Evolutionary conservation across 2,888 invertebrate genomes (phyloP).

Genomic region (Agriopis marginaria): DNA sequence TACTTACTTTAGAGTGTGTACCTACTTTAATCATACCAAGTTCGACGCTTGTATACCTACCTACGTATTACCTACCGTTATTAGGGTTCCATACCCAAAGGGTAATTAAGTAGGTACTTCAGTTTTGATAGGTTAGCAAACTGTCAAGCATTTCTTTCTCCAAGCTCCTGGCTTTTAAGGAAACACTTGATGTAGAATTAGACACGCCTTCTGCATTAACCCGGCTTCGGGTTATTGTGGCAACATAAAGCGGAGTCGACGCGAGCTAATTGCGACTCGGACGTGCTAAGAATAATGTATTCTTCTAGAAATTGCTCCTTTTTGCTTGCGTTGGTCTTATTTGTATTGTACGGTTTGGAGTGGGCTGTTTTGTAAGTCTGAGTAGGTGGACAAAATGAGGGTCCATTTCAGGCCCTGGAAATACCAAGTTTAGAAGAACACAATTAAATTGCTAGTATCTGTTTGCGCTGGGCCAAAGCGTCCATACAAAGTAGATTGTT

Average conservation of each 20-base stretch:
- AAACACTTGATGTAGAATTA: conserved; percentile 68
- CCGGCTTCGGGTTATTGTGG: conserved; percentile 61
- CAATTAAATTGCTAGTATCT: no score
- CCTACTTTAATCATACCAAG: no score
- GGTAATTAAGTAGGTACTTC: no score
- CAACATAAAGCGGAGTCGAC: conserved; percentile 61
- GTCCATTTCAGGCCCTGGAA: not conserved
- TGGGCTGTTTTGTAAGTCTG: conserved; percentile 1
- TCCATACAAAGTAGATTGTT: no score
- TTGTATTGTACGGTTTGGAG: conserved; percentile 36
- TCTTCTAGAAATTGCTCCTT: conserved; percentile 52
- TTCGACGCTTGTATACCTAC: no score
- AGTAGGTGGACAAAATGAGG: not conserved
- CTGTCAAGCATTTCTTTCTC: not conserved
- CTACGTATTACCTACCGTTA: no score
- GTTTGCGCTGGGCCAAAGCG: no score
- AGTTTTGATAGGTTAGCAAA: no score
- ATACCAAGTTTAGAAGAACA: no score
- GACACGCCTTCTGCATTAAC: conserved; percentile 70
- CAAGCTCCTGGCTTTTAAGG: conserved; percentile 49
- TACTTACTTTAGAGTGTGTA: no score
- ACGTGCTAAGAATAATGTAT: conserved; percentile 70
- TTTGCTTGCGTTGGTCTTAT: conserved; percentile 32
- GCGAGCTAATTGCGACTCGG: conserved; percentile 67
- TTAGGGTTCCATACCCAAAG: no score